Conservation (phyloP, 2,888 invertebrate species). For the Folsomia candida region DNA sequence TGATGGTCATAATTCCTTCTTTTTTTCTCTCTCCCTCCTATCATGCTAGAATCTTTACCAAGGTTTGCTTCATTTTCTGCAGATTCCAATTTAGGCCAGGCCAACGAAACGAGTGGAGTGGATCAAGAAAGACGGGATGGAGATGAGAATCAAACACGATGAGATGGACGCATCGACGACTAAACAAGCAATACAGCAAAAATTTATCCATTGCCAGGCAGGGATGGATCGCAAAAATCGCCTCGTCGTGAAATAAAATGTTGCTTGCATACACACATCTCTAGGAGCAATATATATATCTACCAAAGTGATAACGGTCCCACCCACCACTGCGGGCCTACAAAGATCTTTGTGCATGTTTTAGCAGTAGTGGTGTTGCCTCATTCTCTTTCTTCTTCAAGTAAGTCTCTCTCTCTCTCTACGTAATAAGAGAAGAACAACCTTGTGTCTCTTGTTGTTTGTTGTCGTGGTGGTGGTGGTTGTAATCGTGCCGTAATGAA, state of each 20-base stretch:
- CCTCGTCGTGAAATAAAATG: too few relatives aligned
- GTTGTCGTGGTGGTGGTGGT: neutral
- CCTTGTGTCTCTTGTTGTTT: neutral
- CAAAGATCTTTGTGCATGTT: too few relatives aligned
- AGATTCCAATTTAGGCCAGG: neutral
- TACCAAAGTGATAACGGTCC: neutral
- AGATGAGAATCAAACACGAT: neutral
- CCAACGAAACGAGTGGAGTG: neutral
- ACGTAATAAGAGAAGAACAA: neutral
- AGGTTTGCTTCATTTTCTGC: neutral
- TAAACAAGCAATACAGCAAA: too few relatives aligned
- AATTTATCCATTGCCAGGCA: too few relatives aligned
- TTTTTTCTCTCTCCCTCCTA: too few relatives aligned
- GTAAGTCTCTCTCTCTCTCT: too few relatives aligned
- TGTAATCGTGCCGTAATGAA: neutral
- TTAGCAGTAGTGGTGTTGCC: too few relatives aligned
- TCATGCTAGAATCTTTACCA: neutral
- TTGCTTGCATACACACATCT: too few relatives aligned
- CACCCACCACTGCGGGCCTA: too few relatives aligned
- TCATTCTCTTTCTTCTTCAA: neutral
- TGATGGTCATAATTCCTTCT: neutral
- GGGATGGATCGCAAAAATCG: too few relatives aligned
- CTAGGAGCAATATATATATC: too few relatives aligned
- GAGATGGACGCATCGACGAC: too few relatives aligned
- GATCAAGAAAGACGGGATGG: neutral